Conservation (phyloP, 2,113 vertebrate genomes). For the Panthera uncia region DNA sequence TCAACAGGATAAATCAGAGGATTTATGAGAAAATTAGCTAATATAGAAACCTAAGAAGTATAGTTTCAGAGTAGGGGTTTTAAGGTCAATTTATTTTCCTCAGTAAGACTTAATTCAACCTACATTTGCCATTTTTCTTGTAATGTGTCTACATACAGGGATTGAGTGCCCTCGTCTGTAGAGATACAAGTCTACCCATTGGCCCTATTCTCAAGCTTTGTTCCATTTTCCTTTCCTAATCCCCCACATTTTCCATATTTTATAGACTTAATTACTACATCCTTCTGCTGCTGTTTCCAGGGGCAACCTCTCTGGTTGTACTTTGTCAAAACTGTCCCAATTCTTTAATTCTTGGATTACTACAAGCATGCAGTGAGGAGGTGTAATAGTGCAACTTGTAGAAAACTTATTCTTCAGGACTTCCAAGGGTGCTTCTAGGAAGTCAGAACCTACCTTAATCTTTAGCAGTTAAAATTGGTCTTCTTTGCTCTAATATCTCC, state of each 20-base stretch:
- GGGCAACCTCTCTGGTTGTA: background rate
- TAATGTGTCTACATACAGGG: background rate
- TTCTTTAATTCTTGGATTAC: background rate
- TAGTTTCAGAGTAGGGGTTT: background rate
- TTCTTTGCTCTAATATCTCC: background rate
- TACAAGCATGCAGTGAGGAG: fast-evolving
- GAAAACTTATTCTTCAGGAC: background rate
- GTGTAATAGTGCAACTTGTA: background rate
- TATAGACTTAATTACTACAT: background rate
- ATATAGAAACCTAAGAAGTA: background rate
- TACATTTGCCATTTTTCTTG: background rate
- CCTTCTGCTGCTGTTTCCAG: background rate
- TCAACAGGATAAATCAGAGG: background rate
- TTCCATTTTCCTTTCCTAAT: background rate
- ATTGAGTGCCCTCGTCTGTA: background rate
- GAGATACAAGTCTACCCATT: background rate
- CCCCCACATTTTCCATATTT: background rate
- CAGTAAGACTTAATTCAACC: background rate
- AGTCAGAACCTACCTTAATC: background rate
- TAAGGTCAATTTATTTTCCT: background rate
- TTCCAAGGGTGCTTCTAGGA: background rate
- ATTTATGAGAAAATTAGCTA: background rate
- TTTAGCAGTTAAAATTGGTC: background rate
- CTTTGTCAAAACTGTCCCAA: background rate
- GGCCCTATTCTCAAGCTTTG: background rate